Conservation (phyloP, 2,113 vertebrate species). For the Lichenostomus cassidix region DNA sequence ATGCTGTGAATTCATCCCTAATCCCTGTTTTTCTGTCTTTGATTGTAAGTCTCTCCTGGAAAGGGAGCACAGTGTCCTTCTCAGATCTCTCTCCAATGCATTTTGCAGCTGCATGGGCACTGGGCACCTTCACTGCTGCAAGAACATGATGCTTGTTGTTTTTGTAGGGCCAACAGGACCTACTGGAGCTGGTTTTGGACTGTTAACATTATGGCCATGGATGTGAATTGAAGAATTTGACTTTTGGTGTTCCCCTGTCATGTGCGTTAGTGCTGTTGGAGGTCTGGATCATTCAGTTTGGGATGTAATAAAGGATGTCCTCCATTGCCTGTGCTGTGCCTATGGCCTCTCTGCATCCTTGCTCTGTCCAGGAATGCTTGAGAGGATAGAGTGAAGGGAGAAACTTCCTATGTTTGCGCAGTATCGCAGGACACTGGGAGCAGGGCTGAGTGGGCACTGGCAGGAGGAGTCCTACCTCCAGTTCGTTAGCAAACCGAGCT, state of each 20-base stretch:
- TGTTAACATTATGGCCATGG: background rate
- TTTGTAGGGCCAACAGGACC: background rate
- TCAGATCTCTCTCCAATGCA: background rate
- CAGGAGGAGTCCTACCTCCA: background rate
- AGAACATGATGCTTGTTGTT: background rate
- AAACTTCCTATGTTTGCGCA: rapidly evolving
- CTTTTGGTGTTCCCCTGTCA: background rate
- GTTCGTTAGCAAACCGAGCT: background rate
- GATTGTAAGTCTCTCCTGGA: background rate
- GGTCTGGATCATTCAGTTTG: background rate
- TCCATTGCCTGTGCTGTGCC: background rate
- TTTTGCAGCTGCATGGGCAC: rapidly evolving
- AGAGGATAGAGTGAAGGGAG: background rate
- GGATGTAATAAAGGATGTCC: background rate
- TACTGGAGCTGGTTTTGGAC: background rate
- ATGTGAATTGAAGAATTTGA: background rate
- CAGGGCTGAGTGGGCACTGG: background rate
- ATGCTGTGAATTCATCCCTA: background rate
- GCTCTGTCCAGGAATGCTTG: background rate
- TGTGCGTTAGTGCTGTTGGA: background rate
- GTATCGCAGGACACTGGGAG: background rate
- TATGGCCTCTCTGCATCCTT: background rate
- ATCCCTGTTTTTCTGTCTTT: background rate
- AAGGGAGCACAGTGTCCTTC: background rate
- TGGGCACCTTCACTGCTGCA: background rate